A percentile compares a stretch with the other conserved stretches of the same genome.
phyloP scores from a whole-genome alignment of 2,888 invertebrate genomes.

The Leucania comma region DNA sequence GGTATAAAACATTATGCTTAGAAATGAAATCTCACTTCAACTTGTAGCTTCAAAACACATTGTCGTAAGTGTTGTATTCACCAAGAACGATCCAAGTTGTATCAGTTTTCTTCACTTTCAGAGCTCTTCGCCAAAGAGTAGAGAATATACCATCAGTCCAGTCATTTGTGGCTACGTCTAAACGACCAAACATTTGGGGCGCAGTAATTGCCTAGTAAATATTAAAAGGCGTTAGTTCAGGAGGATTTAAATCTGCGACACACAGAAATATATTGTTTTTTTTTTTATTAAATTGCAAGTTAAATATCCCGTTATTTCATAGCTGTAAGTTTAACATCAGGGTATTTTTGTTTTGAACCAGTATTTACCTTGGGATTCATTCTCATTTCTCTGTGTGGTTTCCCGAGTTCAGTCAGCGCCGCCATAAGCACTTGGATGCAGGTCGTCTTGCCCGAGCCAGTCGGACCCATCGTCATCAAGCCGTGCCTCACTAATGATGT shows the following conservation, averaged over 20 bases:
- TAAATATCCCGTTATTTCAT: neutral
- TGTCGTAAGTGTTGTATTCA: neutral
- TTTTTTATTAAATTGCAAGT: neutral
- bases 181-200: conserved; percentile 97
- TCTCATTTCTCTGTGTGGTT: conserved; percentile 95
- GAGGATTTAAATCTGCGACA: neutral
- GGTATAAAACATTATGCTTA: neutral
- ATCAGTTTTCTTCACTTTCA: conserved; percentile 94
- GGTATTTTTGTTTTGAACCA: neutral
- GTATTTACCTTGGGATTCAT: conserved; percentile 96
- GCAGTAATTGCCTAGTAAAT: conserved; percentile 94
- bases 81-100: conserved; percentile 92
- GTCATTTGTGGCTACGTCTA: conserved; percentile 97
- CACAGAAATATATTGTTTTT: too few species aligned
- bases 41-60: neutral
- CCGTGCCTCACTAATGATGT: conserved; percentile 97
- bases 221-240: neutral
- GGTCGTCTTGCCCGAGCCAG: conserved; percentile 96
- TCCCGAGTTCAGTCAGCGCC: conserved; percentile 94
- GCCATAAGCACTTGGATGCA: conserved; percentile 95
- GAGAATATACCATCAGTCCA: conserved; percentile 99
- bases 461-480: conserved; percentile 97
- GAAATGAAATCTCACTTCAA: neutral
- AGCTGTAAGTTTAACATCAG: neutral
- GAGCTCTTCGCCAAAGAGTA: conserved; percentile 95